Conservation (phyloP, 2,113 vertebrate species). For the Apodemus sylvaticus region DNA sequence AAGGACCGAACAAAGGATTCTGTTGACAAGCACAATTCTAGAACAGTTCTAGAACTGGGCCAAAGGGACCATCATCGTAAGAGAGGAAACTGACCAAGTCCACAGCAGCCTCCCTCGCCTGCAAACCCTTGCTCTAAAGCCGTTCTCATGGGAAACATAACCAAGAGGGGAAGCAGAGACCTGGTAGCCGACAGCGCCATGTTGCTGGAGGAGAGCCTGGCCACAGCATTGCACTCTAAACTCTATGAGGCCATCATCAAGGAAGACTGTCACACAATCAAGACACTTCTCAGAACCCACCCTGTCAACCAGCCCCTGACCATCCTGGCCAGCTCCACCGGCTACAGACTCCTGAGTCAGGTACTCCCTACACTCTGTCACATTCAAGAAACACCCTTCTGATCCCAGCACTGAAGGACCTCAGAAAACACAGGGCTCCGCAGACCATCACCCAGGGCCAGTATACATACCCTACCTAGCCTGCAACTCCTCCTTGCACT, state of each 20-base stretch:
- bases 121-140: background rate
- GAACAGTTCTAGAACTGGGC: constrained; percentile 60
- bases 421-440: rapidly evolving
- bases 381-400: background rate
- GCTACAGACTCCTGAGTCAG: constrained; percentile 53
- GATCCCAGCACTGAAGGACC: background rate
- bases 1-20: background rate
- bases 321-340: constrained; percentile 27
- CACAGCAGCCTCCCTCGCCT: background rate
- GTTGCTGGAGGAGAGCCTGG: background rate
- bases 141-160: constrained; percentile 71
- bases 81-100: background rate
- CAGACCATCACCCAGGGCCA: too few relatives aligned
- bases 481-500: rapidly evolving
- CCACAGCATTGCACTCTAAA: background rate
- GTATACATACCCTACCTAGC: background rate
- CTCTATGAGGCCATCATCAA: constrained; percentile 72
- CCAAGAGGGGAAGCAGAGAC: background rate
- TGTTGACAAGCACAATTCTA: background rate
- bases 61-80: constrained; percentile 42
- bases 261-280: constrained; percentile 48
- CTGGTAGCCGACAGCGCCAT: rapidly evolving
- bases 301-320: constrained; percentile 73
- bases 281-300: constrained; percentile 62
- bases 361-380: constrained; percentile 43